A percentile compares a stretch with the other conserved stretches of the same genome.
Conservation (phyloP, 2,797 vertebrate species). For the Rhabdomys pumilio region DNA sequence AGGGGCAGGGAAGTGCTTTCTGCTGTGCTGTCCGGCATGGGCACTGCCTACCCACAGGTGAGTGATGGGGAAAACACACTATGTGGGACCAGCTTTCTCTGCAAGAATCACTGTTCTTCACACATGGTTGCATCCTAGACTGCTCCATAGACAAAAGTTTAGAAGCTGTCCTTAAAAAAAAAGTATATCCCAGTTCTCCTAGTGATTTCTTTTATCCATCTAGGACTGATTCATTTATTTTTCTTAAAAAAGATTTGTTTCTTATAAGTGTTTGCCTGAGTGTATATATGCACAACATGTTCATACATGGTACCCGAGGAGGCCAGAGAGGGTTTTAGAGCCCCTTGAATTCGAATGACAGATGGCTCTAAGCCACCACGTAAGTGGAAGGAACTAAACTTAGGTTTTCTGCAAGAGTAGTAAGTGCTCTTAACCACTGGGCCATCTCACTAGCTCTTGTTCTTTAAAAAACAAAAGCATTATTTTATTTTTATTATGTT, state of each 20-base stretch:
- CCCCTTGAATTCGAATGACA: background rate
- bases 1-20: constrained; percentile 97
- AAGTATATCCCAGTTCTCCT: background rate
- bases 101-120: background rate
- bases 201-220: background rate
- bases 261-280: background rate
- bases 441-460: background rate
- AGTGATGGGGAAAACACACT: background rate
- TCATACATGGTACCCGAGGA: background rate
- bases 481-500: background rate
- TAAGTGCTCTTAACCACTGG: background rate
- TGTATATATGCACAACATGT: background rate
- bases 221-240: background rate
- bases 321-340: background rate
- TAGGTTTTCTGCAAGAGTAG: background rate
- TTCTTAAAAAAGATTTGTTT: background rate
- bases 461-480: background rate
- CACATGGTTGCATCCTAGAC: background rate
- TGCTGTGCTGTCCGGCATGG: constrained; percentile 98
- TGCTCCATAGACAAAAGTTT: background rate
- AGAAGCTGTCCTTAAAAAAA: background rate
- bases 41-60: constrained; percentile 98
- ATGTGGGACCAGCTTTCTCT: background rate
- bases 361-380: background rate
- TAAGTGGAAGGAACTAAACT: background rate